Conservation (phyloP, 2,797 vertebrate species). For the Chaetophractus vellerosus region DNA sequence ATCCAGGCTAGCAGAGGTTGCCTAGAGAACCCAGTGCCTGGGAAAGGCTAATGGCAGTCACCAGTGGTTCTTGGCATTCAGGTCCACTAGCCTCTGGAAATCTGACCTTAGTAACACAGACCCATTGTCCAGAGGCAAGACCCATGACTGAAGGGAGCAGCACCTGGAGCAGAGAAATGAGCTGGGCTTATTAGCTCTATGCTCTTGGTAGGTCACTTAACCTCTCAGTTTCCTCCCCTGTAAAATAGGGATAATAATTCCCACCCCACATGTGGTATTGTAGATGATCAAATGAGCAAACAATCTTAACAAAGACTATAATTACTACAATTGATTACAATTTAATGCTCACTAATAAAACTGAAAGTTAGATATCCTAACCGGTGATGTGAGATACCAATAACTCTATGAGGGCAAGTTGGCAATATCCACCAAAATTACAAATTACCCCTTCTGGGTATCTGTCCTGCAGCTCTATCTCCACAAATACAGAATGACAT, state of each 20-base stretch:
- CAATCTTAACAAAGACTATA: not conserved
- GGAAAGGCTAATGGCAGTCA: too few relatives aligned
- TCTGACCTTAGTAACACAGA: too few relatives aligned
- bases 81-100: too few relatives aligned
- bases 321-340: not conserved
- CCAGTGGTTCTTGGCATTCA: too few relatives aligned
- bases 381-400: not conserved
- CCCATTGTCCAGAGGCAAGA: too few relatives aligned
- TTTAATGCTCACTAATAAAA: not conserved
- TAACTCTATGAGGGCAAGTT: not conserved
- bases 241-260: not conserved
- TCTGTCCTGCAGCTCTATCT: not conserved
- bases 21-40: too few relatives aligned
- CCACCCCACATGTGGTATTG: not conserved
- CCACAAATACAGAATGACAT: not conserved
- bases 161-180: too few relatives aligned
- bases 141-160: too few relatives aligned
- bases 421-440: not conserved
- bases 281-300: constrained; percentile 1
- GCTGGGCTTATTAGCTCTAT: too few relatives aligned
- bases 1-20: not conserved
- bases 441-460: not conserved
- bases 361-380: constrained; percentile 13
- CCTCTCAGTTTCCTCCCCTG: not conserved
- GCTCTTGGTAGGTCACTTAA: too few relatives aligned